Conservation (phyloP, 2,888 invertebrate species). For the Campoplex nolae region DNA sequence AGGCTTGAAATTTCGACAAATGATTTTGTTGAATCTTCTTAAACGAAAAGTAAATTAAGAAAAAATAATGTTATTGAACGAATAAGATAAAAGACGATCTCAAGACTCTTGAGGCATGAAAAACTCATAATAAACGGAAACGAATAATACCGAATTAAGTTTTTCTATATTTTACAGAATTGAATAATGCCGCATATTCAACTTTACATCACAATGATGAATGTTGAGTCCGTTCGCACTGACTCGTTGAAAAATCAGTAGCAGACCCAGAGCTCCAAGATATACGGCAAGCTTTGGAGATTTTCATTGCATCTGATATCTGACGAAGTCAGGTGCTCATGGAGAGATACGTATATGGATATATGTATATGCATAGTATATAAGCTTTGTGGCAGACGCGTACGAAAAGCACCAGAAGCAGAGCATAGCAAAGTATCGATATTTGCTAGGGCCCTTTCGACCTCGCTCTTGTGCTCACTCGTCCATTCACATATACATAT, state of each 20-base stretch:
- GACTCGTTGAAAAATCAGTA: slow-evolving; percentile 29
- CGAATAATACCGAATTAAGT: neutral
- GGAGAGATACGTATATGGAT: slow-evolving; percentile 14
- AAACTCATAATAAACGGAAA: neutral
- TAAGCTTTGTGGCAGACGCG: slow-evolving; percentile 44
- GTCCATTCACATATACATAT: slow-evolving; percentile 31
- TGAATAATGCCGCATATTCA: neutral
- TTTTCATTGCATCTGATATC: slow-evolving; percentile 63
- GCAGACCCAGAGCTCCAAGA: neutral
- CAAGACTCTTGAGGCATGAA: neutral
- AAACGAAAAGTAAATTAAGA: neutral
- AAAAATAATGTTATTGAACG: neutral
- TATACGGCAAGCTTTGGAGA: slow-evolving; percentile 38
- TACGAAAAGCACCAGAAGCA: slow-evolving; percentile 48
- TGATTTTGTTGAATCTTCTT: too few relatives aligned
- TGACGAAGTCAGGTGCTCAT: slow-evolving; percentile 61
- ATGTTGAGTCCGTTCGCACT: neutral
- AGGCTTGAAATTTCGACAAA: too few relatives aligned
- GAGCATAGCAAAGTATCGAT: slow-evolving; percentile 68
- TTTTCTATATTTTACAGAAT: too few relatives aligned
- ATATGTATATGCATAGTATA: slow-evolving; percentile 6
- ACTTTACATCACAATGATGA: neutral
- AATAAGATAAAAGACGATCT: neutral
- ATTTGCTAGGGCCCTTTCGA: slow-evolving; percentile 69
- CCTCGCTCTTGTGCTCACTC: slow-evolving; percentile 65